These are phyloP conservation scores for Sminthopsis crassicaudata DNA, from an alignment of 2,113 vertebrate species.

Conservation along the genomic window DNA sequence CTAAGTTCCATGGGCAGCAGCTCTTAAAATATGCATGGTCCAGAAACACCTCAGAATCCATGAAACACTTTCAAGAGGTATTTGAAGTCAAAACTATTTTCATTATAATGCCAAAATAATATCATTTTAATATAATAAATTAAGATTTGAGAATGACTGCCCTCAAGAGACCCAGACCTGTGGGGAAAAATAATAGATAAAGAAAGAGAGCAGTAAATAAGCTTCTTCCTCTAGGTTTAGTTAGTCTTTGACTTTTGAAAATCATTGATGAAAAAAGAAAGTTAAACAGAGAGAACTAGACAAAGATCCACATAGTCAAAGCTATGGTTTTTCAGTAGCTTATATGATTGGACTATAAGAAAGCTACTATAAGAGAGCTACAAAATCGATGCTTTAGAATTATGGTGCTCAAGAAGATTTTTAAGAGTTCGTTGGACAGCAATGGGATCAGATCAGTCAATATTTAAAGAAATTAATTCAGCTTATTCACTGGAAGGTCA, in stretches of 20 bases:
- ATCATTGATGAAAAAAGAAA: neutral
- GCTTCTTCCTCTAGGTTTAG: accelerated
- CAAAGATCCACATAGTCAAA: neutral
- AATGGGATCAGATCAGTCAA: neutral
- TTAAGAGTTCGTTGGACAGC: neutral
- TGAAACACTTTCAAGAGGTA: no score
- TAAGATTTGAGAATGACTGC: neutral
- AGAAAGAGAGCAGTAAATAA: neutral
- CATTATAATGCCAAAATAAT: neutral
- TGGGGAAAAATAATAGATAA: neutral
- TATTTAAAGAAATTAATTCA: neutral
- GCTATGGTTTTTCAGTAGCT: neutral
- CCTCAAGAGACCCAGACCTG: neutral
- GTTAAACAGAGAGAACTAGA: neutral
- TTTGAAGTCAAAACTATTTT: neutral
- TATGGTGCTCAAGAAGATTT: neutral
- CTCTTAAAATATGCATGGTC: neutral
- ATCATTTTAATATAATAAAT: neutral
- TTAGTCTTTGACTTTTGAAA: neutral
- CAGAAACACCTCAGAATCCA: neutral
- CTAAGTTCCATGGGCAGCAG: neutral
- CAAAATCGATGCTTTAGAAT: neutral
- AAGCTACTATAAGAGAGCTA: neutral
- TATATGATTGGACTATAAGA: neutral
- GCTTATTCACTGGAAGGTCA: neutral